Base-by-base conservation (phyloP, 2,888 invertebrate species). In the Danaus chrysippus region DNA sequence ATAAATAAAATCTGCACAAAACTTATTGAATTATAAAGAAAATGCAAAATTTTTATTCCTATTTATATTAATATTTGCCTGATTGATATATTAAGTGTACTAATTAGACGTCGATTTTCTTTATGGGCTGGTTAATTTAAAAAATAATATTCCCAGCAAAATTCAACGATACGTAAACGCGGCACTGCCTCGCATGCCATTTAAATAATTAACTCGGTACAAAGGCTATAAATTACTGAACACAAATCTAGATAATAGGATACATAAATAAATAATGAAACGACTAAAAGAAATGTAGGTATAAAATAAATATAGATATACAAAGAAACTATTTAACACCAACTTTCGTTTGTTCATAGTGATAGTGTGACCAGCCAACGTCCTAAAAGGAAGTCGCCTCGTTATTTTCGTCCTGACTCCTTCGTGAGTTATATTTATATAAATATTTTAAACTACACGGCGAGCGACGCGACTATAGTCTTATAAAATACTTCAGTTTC, bases 371-470 rank as follows among this genome's bases (percentile, higher is more conserved):
- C 9, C 46, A 15, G n/a, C 9, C 46, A 3, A 70, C 69, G 68
- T 77, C 75, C 77, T 75, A 71, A 63, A 34, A 75, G 78, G 78
- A 79, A 77, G 75, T 72, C 64, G 62, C 56, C 49, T 53, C 61
- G 77, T 77, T 85, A 86, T 86, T 84, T 85, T 76, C 75, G 81
- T 82, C 81, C 68, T 76, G 69, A 71, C 79, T 79, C 75, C 78
- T 80, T 78, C 72, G 74, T 73, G 82, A 77, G 83, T 82, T 84
- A 80, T 85, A 81, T 84, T 84, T 82, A 85, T 86, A 83, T 81
- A 84, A 84, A 85, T 87, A 86, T 83, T 80, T 84, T 84, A 81
- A 79, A 76, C 78, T 75, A 77, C 81, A 74, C 63, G 60, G 65
- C 68, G 78, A 74, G 75, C 23, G 6, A 34, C 6, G 23, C 23